Base-by-base conservation (phyloP, 2,113 vertebrate genomes). In the Catharus fuscescens region DNA sequence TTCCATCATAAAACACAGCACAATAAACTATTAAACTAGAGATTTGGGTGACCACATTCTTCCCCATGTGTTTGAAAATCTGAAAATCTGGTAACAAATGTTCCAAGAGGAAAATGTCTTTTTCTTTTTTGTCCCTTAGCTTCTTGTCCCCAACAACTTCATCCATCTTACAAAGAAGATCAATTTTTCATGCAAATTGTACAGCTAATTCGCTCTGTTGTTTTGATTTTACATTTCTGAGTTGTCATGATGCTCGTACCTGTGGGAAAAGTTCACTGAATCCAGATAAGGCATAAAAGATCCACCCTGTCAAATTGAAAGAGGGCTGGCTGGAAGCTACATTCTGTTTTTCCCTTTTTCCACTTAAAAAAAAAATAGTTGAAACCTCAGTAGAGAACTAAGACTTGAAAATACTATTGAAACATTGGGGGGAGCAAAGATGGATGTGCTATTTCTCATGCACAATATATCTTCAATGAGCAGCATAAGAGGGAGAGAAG, bases 161-260 rank as follows among this genome's bases (percentile, higher is more conserved):
- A 80, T 88, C 34, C 12, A 18, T 44, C 38, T 59, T 57, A 38
- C 31, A 82, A 69, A 81, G 66, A 76, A 71, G 62, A 60, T 62
- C 29, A 62, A 5, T 60, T 92, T 81, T 86, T 66, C 47, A 66
- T 67, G 56, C 59, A 91, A 74, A 60, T n/a, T 60, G 12, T 60
- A 71, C 40, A 64, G 32, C 20, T 66, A 85, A 82, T 47, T 34
- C 3, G 0, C 31, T 70, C 40, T 5, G 66, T 77, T 96, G 52
- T 92, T 93, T 92, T 92, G 77, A 91, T 95, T 95, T 95, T 91
- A 73, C 38, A 56, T 84, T 94, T 90, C 61, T 91, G 73, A 60
- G 34, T 86, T 92, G 84, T 81, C 34, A 17, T 70, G 60, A 80
- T 78, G 38, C 47, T 59, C 57, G 50, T 26, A 70, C 77, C 72